phyloP scores from a whole-genome alignment of 2,888 invertebrate species.

The Eutolmus rufibarbis region DNA sequence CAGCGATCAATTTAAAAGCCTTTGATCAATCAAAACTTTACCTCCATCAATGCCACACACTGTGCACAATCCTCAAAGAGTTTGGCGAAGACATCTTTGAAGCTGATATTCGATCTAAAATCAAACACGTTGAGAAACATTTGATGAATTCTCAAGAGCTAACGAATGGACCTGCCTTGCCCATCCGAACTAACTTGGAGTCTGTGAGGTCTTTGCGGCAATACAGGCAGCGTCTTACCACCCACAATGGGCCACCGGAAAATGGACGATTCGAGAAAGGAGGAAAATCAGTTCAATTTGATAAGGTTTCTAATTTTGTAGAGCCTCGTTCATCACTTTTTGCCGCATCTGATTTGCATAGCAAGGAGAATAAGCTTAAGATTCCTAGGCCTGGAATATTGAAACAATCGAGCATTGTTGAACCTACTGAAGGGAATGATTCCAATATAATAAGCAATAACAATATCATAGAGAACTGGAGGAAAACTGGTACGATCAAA shows the following conservation, averaged over 20 bases:
- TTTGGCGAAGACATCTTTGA: constrained; percentile 67
- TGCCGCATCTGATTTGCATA: not conserved
- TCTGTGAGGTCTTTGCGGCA: constrained; percentile 46
- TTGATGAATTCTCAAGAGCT: constrained; percentile 53
- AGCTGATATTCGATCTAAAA: constrained; percentile 65
- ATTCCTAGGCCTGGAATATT: not conserved
- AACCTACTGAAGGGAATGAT: not conserved
- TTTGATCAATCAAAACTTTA: constrained; percentile 71
- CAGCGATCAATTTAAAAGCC: constrained; percentile 70
- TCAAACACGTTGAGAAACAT: constrained; percentile 65
- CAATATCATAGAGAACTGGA: not conserved
- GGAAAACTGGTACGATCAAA: not conserved
- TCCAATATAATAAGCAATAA: not conserved
- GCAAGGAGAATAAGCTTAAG: too few species aligned
- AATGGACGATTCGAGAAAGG: not conserved
- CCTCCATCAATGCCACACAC: constrained; percentile 73
- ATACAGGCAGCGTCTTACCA: not conserved
- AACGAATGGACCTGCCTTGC: constrained; percentile 52
- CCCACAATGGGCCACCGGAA: not conserved
- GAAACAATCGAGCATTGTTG: not conserved
- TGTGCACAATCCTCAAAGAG: constrained; percentile 70
- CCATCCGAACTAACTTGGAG: constrained; percentile 53
- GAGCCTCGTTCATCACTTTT: constrained; percentile 37
- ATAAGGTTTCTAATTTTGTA: not conserved
- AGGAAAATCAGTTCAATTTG: constrained; percentile 40